phyloP scores from a whole-genome alignment of 2,888 invertebrate genomes.

The Pegoplata infirma region DNA sequence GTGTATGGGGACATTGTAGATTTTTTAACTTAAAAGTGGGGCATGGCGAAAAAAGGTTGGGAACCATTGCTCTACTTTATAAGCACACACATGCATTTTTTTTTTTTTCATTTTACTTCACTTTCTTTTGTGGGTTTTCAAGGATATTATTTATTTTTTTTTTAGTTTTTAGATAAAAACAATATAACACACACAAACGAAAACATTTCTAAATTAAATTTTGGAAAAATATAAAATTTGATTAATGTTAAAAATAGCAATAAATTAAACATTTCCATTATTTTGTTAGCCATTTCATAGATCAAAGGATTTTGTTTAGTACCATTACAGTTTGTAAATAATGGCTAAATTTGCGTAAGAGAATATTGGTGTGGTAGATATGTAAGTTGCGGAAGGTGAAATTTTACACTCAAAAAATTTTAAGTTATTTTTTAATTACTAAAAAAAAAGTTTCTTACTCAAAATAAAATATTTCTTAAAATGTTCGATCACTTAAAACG shows the following conservation, averaged over 20 bases:
- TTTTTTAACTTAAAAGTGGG: too few relatives aligned
- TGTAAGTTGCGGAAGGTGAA: too few relatives aligned
- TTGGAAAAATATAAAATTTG: constrained; percentile 17
- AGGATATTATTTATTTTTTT: constrained; percentile 10
- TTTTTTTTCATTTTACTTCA: constrained; percentile 12
- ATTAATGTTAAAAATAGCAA: constrained; percentile 14
- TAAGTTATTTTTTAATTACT: too few relatives aligned
- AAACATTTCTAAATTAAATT: constrained; percentile 12
- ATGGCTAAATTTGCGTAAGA: not conserved
- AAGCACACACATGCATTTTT: constrained; percentile 27
- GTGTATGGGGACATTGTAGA: too few relatives aligned
- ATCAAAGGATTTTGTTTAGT: constrained; percentile 7
- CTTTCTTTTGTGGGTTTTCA: constrained; percentile 30
- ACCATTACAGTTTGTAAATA: not conserved
- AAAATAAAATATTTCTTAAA: too few relatives aligned
- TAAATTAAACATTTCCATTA: constrained; percentile 18
- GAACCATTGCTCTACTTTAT: too few relatives aligned
- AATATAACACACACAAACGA: not conserved
- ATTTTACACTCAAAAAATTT: too few relatives aligned
- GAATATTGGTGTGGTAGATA: too few relatives aligned
- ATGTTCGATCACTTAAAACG: too few relatives aligned
- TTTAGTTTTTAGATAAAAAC: not conserved
- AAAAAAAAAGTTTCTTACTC: too few relatives aligned
- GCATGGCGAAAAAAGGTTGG: too few relatives aligned
- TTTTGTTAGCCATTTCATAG: constrained; percentile 1